Evolutionary conservation across 2,113 vertebrate species (phyloP).

Genomic region (Columba janthina): DNA sequence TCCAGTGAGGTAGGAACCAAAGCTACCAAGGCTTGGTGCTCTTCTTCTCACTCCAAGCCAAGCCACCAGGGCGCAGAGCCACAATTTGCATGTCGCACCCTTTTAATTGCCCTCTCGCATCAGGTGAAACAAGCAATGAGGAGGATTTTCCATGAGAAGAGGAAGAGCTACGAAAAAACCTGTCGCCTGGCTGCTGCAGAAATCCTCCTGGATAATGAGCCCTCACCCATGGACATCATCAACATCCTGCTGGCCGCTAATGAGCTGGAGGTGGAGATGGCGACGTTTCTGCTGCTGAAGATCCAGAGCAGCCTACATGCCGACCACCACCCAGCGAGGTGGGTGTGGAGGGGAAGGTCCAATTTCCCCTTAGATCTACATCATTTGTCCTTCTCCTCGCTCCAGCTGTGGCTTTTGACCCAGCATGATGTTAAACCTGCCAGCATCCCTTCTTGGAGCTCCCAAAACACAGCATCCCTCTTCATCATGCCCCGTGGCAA

Average conservation of each 20-base stretch:
- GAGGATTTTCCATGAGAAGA: conserved; percentile 65
- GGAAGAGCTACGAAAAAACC: background rate
- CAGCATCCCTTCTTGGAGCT: background rate
- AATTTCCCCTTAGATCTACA: background rate
- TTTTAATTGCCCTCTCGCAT: background rate
- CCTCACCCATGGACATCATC: conserved; percentile 52
- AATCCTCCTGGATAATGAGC: conserved; percentile 52
- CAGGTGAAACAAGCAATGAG: conserved; percentile 68
- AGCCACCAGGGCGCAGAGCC: background rate
- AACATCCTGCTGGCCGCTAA: conserved; percentile 58
- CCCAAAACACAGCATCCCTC: too few species aligned
- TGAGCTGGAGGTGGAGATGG: conserved; percentile 21
- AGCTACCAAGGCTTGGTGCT: background rate
- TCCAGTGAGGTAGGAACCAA: conserved; percentile 22
- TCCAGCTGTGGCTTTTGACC: background rate
- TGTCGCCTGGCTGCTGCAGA: conserved; percentile 64
- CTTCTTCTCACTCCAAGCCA: background rate
- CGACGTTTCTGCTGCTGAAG: conserved; percentile 54
- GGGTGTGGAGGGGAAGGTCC: background rate
- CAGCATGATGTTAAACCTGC: fast-evolving
- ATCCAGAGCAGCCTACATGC: conserved; percentile 34
- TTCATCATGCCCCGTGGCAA: too few species aligned
- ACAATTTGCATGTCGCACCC: too few species aligned
- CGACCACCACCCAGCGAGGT: conserved; percentile 48
- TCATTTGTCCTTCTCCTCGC: background rate